Evolutionary conservation across 2,113 vertebrate genomes (phyloP).

Genomic region (Saguinus imperator): DNA sequence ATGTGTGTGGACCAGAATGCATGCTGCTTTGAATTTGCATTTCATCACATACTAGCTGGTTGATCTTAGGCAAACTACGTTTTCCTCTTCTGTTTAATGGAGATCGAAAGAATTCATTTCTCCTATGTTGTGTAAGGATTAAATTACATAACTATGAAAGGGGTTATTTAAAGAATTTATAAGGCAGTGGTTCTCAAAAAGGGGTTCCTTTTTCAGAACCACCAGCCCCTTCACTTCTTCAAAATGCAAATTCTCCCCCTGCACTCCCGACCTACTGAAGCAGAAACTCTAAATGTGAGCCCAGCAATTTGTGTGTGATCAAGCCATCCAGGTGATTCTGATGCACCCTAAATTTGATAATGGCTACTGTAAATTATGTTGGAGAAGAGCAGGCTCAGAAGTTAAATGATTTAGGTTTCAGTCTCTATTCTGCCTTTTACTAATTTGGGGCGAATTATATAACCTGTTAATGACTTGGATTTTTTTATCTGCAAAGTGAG

Average conservation of each 20-base stretch:
- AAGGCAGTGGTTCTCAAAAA: slow-evolving; percentile 20
- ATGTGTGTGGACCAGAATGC: background rate
- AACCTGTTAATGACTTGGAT: background rate
- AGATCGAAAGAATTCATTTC: background rate
- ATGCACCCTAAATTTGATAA: background rate
- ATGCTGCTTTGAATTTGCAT: background rate
- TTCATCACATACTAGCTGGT: background rate
- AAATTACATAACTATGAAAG: background rate
- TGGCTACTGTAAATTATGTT: background rate
- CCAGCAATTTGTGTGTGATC: background rate
- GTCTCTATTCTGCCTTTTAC: background rate
- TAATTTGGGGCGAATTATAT: background rate
- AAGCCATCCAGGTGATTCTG: background rate
- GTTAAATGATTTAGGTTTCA: background rate
- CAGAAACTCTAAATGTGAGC: background rate
- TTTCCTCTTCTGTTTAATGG: background rate
- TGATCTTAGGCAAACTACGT: background rate
- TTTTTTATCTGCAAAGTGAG: slow-evolving; percentile 1
- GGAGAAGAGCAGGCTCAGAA: background rate
- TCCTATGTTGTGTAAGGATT: background rate
- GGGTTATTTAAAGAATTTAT: background rate
- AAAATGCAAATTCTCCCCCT: background rate
- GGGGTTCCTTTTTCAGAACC: background rate
- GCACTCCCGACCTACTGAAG: background rate
- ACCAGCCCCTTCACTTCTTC: background rate